A percentile compares a stretch with the other conserved stretches of the same genome.
Evolutionary conservation across 1,140 invertebrate species (phyloP).

Genomic region (Halyomorpha halys): DNA sequence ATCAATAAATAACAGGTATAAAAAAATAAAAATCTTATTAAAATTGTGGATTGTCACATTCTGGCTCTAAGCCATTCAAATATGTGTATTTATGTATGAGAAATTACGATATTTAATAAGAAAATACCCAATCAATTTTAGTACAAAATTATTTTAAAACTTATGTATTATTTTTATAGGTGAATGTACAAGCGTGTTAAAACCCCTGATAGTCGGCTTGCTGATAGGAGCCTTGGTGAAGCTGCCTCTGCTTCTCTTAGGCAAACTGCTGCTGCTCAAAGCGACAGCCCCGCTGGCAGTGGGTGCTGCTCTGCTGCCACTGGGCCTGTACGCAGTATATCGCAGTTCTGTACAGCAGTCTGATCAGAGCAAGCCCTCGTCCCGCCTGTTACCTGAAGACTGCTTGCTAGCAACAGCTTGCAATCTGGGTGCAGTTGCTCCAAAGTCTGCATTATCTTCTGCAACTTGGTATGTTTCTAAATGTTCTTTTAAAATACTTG

Average conservation of each 20-base stretch:
- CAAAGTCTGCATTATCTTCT: neutral
- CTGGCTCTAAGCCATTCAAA: no score
- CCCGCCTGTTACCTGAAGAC: neutral
- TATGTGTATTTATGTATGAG: no score
- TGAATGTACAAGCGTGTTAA: neutral
- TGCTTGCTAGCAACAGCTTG: slow-evolving; percentile 21
- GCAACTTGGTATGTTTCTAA: neutral
- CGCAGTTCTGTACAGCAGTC: neutral
- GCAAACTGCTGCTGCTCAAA: slow-evolving; percentile 22
- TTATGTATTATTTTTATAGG: no score
- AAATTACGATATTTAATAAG: no score
- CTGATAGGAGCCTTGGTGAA: slow-evolving; percentile 17
- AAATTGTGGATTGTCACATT: no score
- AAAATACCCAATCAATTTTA: no score
- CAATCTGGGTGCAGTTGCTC: slow-evolving; percentile 15
- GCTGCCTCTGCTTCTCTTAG: slow-evolving; percentile 17
- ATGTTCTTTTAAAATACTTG: no score
- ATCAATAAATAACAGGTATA: no score
- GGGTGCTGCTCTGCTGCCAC: slow-evolving; percentile 13
- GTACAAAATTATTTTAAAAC: no score
- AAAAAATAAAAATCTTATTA: no score
- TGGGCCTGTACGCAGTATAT: slow-evolving; percentile 7
- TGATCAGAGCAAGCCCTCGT: neutral
- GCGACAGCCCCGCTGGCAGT: slow-evolving; percentile 12
- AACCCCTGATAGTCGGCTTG: neutral